phyloP scores from a whole-genome alignment of 2,113 vertebrate genomes.

The Entomyzon cyanotis region DNA sequence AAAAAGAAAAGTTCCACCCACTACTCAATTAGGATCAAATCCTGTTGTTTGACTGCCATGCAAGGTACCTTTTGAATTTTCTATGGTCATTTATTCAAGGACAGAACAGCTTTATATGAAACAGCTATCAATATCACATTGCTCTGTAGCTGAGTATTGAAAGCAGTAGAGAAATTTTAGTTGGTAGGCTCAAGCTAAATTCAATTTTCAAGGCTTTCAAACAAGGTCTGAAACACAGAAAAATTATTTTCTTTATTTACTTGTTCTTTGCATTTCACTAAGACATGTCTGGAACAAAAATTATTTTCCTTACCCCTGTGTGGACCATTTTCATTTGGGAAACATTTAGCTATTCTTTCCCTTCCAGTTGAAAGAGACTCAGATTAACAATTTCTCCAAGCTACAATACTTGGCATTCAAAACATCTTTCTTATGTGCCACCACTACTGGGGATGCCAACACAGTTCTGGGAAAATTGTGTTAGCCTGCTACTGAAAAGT shows the following conservation, averaged over 20 bases:
- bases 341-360: background rate
- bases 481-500: conserved; percentile 22
- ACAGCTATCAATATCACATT: background rate
- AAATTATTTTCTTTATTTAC: background rate
- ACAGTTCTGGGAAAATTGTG: conserved; percentile 16
- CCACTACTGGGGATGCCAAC: background rate
- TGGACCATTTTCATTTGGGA: conserved; percentile 2
- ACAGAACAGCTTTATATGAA: background rate
- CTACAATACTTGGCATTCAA: background rate
- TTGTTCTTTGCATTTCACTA: conserved; percentile 8
- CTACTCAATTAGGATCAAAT: background rate
- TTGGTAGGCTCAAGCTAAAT: background rate
- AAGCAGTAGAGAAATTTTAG: background rate
- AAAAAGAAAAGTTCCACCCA: background rate
- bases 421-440: background rate
- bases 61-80: conserved; percentile 37
- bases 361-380: conserved; percentile 1
- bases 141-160: background rate
- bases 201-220: conserved; percentile 22
- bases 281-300: conserved; percentile 32
- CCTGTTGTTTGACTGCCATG: background rate
- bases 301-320: background rate
- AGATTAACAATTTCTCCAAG: conserved; percentile 20
- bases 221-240: background rate
- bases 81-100: background rate